phyloP scores from a whole-genome alignment of 2,888 invertebrate species.

The Cheilosia vernalis region DNA sequence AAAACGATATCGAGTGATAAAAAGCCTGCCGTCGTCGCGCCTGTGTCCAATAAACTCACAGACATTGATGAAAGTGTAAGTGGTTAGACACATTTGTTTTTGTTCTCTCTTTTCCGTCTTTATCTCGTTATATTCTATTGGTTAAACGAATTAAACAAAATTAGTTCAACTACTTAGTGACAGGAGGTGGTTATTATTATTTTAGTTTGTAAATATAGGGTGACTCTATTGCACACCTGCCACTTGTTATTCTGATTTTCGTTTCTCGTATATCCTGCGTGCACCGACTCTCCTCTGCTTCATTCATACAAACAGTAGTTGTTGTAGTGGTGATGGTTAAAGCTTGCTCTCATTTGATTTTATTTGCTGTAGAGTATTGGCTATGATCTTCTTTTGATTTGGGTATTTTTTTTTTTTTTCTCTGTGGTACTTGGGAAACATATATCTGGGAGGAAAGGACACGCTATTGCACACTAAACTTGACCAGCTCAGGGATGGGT shows the following conservation, averaged over 20 bases:
- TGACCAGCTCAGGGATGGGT: no score
- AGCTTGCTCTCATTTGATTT: slow-evolving; percentile 21
- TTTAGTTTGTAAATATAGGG: slow-evolving; percentile 35
- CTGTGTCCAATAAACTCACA: slow-evolving; percentile 67
- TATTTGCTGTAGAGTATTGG: slow-evolving; percentile 11
- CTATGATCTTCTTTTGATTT: neutral
- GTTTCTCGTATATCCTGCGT: slow-evolving; percentile 16
- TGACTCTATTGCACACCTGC: slow-evolving; percentile 48
- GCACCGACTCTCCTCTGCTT: slow-evolving; percentile 28
- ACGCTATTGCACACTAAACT: no score
- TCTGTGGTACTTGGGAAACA: neutral
- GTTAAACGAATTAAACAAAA: slow-evolving; percentile 7
- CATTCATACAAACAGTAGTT: slow-evolving; percentile 27
- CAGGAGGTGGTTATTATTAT: slow-evolving; percentile 34
- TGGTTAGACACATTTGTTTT: slow-evolving; percentile 47
- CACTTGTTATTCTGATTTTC: slow-evolving; percentile 46
- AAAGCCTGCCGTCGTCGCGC: slow-evolving; percentile 47
- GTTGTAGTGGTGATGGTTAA: slow-evolving; percentile 39
- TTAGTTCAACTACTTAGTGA: slow-evolving; percentile 25
- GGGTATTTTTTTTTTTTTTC: neutral
- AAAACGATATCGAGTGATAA: slow-evolving; percentile 69
- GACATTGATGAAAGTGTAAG: slow-evolving; percentile 78
- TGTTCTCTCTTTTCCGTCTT: slow-evolving; percentile 36
- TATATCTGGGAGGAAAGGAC: no score
- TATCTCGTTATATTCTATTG: slow-evolving; percentile 35